Percentiles rank a stretch among this genome's conserved stretches.
These are phyloP conservation scores for Sarotherodon lohbergeri DNA, from an alignment of 2,113 vertebrate genomes.

Conservation along the genomic window DNA sequence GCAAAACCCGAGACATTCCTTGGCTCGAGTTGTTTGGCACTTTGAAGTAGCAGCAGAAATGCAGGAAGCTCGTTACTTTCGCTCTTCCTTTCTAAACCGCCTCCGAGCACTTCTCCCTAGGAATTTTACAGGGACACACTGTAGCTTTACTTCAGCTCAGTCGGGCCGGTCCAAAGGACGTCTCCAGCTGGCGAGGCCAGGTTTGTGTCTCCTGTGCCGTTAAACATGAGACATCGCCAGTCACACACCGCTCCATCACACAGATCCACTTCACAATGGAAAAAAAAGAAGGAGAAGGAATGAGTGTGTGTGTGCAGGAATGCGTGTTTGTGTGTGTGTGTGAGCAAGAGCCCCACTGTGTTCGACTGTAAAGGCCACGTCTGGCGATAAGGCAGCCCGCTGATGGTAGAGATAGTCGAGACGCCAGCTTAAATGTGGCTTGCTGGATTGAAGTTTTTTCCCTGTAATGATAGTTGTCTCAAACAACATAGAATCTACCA, in stretches of 20 bases:
- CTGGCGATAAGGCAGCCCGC: conserved; percentile 64
- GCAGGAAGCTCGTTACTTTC: conserved; percentile 58
- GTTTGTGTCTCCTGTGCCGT: neutral
- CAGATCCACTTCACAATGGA: conserved; percentile 18
- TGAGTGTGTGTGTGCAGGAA: neutral
- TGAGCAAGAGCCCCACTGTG: conserved; percentile 36
- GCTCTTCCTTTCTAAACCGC: conserved; percentile 46
- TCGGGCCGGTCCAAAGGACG: neutral
- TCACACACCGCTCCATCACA: conserved; percentile 2
- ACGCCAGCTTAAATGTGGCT: conserved; percentile 72
- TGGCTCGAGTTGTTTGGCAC: neutral
- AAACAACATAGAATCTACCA: conserved; percentile 60
- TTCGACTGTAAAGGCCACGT: conserved; percentile 40
- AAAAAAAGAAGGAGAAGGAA: conserved; percentile 1
- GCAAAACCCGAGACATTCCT: conserved; percentile 27
- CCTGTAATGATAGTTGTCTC: conserved; percentile 70
- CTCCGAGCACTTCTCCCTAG: conserved; percentile 2
- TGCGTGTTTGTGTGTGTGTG: neutral
- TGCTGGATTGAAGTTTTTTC: conserved; percentile 59
- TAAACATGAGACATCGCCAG: neutral
- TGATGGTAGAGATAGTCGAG: conserved; percentile 71
- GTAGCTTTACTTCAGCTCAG: conserved; percentile 12
- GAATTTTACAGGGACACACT: conserved; percentile 15
- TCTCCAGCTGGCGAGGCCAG: neutral
- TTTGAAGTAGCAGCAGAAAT: conserved; percentile 44